phyloP scores from a whole-genome alignment of 2,113 vertebrate species.

The Anolis sagrei region DNA sequence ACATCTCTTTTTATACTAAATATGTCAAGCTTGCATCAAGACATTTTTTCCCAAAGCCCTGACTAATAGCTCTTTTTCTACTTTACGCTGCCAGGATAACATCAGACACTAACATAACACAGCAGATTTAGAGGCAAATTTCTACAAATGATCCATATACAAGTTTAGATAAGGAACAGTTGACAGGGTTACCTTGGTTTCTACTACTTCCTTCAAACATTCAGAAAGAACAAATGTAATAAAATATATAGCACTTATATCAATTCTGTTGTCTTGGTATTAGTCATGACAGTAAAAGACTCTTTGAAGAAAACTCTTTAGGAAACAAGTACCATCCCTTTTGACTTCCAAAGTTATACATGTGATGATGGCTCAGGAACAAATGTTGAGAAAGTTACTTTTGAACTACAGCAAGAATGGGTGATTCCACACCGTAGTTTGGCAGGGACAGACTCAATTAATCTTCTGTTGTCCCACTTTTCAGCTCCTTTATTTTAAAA shows the following conservation, averaged over 20 bases:
- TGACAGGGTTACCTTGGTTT: neutral
- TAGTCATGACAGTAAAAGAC: neutral
- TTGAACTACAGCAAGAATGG: too few species aligned
- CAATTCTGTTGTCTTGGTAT: neutral
- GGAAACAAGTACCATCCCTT: neutral
- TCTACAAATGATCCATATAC: neutral
- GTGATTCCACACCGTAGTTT: too few species aligned
- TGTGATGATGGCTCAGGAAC: too few species aligned
- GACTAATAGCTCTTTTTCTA: neutral
- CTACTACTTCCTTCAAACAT: neutral
- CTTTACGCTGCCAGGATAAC: too few species aligned
- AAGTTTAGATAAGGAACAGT: neutral
- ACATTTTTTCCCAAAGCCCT: neutral
- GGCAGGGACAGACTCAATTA: too few species aligned
- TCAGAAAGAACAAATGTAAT: neutral
- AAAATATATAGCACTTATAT: neutral
- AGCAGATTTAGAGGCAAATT: conserved; percentile 1
- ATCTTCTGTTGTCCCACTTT: too few species aligned
- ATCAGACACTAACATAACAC: neutral
- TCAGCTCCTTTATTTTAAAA: too few species aligned
- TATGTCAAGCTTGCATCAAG: neutral
- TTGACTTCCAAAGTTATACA: too few species aligned
- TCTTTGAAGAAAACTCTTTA: neutral
- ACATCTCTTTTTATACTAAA: neutral
- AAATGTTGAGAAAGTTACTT: too few species aligned